Conservation (phyloP, 2,888 invertebrate species). For the Agonopterix subpropinquella region DNA sequence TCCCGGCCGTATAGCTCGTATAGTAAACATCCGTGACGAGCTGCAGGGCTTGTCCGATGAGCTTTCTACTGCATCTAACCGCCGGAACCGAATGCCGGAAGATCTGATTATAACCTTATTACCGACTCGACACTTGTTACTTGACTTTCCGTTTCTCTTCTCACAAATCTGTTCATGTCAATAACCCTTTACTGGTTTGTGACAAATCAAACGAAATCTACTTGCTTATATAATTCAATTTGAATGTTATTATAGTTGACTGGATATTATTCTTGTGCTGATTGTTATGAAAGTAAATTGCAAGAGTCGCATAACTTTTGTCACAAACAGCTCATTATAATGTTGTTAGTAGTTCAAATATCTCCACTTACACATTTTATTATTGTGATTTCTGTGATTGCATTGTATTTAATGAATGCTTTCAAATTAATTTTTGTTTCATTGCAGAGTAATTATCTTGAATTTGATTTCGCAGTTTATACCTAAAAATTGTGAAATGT, state of each 20-base stretch:
- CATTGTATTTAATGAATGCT: constrained; percentile 1
- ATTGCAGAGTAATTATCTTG: constrained; percentile 8
- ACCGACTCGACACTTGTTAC: constrained; percentile 29
- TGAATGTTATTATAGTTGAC: no score
- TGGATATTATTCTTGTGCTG: no score
- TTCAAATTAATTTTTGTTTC: constrained; percentile 6
- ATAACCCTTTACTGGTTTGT: constrained; percentile 6
- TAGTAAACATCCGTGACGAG: constrained; percentile 43
- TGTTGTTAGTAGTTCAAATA: background rate
- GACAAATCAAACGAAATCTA: no score
- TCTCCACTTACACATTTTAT: background rate
- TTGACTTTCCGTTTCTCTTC: constrained; percentile 41
- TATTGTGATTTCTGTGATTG: constrained; percentile 3
- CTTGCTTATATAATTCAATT: no score
- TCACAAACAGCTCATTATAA: background rate
- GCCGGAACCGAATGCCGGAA: constrained; percentile 45
- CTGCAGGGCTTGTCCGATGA: constrained; percentile 40
- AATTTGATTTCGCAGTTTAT: constrained; percentile 6
- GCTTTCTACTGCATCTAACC: constrained; percentile 50
- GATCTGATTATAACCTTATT: constrained; percentile 58
- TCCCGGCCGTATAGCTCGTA: constrained; percentile 23
- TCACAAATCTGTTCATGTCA: constrained; percentile 11
- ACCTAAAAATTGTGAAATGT: no score
- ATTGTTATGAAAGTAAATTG: no score
- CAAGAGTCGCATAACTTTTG: no score